phyloP scores from a whole-genome alignment of 2,888 invertebrate genomes.

The Aleiodes alternator region DNA sequence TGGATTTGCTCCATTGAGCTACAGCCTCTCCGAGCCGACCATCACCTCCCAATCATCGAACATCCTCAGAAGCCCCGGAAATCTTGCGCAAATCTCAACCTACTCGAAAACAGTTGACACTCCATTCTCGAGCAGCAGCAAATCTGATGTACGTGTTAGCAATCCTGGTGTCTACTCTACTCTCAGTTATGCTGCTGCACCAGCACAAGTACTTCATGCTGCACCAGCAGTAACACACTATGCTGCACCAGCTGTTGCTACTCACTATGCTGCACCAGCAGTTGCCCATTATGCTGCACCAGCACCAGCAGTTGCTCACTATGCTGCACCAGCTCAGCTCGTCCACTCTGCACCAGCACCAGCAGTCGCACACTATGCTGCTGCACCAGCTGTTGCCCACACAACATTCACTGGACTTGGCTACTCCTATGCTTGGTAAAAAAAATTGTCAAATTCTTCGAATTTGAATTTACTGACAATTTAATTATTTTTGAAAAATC shows the following conservation, averaged over 20 bases:
- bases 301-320: conserved; percentile 36
- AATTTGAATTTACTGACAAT: neutral
- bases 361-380: conserved; percentile 4
- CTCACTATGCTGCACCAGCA: conserved; percentile 42
- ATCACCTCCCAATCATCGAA: conserved; percentile 69
- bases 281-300: conserved; percentile 30
- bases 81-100: conserved; percentile 81
- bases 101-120: conserved; percentile 84
- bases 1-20: conserved; percentile 19
- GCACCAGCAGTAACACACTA: conserved; percentile 36
- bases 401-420: conserved; percentile 25
- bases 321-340: conserved; percentile 38
- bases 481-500: neutral
- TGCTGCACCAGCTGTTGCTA: conserved; percentile 46
- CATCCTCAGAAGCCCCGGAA: conserved; percentile 78
- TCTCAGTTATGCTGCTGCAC: conserved; percentile 41
- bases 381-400: conserved; percentile 18
- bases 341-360: conserved; percentile 43
- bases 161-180: conserved; percentile 70
- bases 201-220: conserved; percentile 30
- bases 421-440: conserved; percentile 29
- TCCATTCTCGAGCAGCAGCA: conserved; percentile 84
- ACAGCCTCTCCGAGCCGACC: conserved; percentile 4
- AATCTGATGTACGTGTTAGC: conserved; percentile 83
- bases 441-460: neutral